These are phyloP conservation scores for Paraescarpia echinospica DNA, from an alignment of 1,140 invertebrate species.

Conservation along the genomic window DNA sequence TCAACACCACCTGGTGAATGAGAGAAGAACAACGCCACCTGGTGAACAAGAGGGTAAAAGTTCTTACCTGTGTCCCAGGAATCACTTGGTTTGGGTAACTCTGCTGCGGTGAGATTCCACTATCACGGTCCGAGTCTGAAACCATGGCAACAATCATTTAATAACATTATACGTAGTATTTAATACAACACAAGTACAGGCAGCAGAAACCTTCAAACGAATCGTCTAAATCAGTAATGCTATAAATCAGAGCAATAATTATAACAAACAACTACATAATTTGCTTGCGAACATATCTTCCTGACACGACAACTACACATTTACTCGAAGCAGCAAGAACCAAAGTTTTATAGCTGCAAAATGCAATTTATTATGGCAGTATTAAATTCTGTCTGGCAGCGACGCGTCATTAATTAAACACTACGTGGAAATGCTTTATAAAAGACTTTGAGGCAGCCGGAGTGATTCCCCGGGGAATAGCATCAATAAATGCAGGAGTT, in stretches of 20 bases:
- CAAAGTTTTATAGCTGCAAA: background rate
- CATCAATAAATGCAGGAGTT: background rate
- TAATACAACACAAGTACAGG: background rate
- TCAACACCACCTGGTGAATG: background rate
- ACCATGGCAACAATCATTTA: background rate
- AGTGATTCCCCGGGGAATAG: background rate
- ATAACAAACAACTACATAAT: background rate
- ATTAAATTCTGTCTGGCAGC: background rate
- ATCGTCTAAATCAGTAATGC: background rate
- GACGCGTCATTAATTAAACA: background rate
- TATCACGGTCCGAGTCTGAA: conserved; percentile 20
- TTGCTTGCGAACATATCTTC: background rate
- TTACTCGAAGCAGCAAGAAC: background rate
- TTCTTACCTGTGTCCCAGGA: conserved; percentile 18
- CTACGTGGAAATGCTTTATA: background rate
- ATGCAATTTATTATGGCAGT: background rate
- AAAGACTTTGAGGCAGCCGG: background rate
- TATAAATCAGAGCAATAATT: background rate
- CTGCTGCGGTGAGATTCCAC: conserved; percentile 24
- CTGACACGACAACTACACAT: background rate
- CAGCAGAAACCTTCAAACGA: background rate
- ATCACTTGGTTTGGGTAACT: background rate
- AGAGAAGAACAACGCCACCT: background rate
- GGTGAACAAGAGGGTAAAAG: background rate
- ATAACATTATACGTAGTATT: background rate